A percentile compares a stretch with the other conserved stretches of the same genome.
Conservation (phyloP, 2,113 vertebrate species). For the Amphilophus citrinellus region DNA sequence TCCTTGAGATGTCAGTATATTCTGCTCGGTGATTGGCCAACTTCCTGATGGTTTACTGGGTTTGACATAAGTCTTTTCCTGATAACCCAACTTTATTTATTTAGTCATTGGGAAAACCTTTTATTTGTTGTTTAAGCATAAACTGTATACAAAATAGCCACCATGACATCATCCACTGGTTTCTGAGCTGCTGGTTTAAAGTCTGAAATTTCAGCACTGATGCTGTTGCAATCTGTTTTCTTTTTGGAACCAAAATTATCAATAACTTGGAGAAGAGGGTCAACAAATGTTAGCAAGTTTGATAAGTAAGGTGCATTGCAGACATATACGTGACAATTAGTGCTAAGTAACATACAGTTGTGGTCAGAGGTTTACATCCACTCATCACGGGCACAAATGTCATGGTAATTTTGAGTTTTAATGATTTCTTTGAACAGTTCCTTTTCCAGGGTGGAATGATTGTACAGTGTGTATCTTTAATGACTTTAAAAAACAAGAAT, state of each 20-base stretch:
- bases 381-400: too few species aligned
- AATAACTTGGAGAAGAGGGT: not conserved
- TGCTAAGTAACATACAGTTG: too few species aligned
- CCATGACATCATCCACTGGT: not conserved
- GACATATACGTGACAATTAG: too few species aligned
- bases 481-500: too few species aligned
- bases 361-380: too few species aligned
- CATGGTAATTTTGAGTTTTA: too few species aligned
- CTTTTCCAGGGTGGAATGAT: too few species aligned
- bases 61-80: not conserved
- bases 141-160: not conserved
- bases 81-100: not conserved
- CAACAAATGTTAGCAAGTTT: not conserved
- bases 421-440: too few species aligned
- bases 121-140: not conserved
- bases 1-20: conserved; percentile 36
- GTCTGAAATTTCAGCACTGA: not conserved
- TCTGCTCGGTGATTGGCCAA: conserved; percentile 16
- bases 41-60: not conserved
- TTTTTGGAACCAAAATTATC: not conserved
- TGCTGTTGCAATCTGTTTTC: not conserved
- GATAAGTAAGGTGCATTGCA: not conserved
- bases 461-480: too few species aligned
- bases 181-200: not conserved
- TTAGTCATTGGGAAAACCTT: not conserved